Evolutionary conservation across 2,888 invertebrate species (phyloP).

Genomic region (Phyllotreta striolata): DNA sequence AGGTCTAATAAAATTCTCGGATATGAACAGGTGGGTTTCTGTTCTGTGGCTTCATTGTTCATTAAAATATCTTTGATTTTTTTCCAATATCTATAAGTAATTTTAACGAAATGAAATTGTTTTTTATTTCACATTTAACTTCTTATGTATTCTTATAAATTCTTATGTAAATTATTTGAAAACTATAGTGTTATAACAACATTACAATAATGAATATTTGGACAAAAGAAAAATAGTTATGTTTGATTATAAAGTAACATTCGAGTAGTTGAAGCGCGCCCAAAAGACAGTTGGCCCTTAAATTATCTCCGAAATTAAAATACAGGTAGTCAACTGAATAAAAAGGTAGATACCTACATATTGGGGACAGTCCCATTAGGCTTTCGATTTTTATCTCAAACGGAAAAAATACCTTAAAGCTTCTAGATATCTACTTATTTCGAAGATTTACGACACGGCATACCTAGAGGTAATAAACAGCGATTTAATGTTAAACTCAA

Average conservation of each 20-base stretch:
- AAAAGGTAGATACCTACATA: slow-evolving; percentile 1
- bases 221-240: too few species aligned
- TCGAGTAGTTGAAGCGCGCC: neutral
- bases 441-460: neutral
- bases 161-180: too few species aligned
- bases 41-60: slow-evolving; percentile 16
- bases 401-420: slow-evolving; percentile 10
- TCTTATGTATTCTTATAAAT: neutral
- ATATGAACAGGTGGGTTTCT: slow-evolving; percentile 23
- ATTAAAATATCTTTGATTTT: slow-evolving; percentile 6
- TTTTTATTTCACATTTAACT: neutral
- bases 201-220: too few species aligned
- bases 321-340: slow-evolving; percentile 17
- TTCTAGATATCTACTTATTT: slow-evolving; percentile 2
- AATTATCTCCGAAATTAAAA: slow-evolving; percentile 10
- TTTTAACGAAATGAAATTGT: too few species aligned
- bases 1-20: slow-evolving; percentile 18
- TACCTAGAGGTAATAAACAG: neutral
- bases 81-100: neutral
- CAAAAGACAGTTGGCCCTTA: slow-evolving; percentile 6
- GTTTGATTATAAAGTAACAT: too few species aligned
- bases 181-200: too few species aligned
- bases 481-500: neutral
- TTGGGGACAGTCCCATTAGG: slow-evolving; percentile 18
- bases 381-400: slow-evolving; percentile 7